Percentiles rank a stretch among this genome's conserved stretches.
Conservation (phyloP, 1,140 invertebrate species). For the Formica exsecta region DNA sequence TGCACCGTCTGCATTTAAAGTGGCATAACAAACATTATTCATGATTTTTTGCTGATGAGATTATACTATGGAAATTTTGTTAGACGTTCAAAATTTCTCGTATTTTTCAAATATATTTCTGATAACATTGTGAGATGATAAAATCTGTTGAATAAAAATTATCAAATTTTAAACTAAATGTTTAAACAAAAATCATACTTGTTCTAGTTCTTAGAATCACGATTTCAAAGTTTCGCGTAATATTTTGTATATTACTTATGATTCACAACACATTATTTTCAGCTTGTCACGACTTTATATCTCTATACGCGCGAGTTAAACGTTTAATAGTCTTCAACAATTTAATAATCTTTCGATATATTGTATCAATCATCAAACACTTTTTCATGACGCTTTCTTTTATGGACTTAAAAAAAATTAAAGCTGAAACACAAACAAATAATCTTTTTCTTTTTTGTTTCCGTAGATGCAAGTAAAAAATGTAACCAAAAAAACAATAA, state of each 20-base stretch:
- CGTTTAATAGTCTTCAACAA: conserved; percentile 33
- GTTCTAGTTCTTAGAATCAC: background rate
- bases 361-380: background rate
- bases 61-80: background rate
- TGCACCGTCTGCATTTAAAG: background rate
- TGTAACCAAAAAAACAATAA: background rate
- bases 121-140: background rate
- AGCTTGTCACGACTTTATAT: background rate
- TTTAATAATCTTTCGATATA: conserved; percentile 14
- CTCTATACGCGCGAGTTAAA: background rate
- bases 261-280: background rate
- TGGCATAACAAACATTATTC: background rate
- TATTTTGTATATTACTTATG: background rate
- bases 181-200: background rate
- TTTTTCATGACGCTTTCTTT: background rate
- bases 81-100: background rate
- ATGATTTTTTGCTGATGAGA: background rate
- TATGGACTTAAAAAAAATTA: background rate
- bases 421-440: background rate
- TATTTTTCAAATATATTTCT: background rate
- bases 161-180: background rate
- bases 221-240: background rate
- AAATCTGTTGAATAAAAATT: background rate
- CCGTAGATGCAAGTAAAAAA: background rate
- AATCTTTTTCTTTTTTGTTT: background rate